Evolutionary conservation across 1,140 invertebrate species (phyloP).

Genomic region (Drosophila bipectinata): DNA sequence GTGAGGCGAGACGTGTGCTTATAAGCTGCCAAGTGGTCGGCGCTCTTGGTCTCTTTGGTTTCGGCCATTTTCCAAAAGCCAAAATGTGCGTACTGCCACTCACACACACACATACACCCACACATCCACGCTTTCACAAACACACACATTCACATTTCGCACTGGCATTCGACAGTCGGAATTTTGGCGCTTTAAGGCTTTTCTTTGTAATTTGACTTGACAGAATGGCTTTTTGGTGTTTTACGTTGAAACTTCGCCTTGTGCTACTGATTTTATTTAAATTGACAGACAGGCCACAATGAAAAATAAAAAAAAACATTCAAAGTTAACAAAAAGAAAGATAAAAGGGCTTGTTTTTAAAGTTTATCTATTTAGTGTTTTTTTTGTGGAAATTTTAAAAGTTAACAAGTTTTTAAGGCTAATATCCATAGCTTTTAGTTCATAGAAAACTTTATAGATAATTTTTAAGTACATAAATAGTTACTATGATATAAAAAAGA

Average conservation of each 20-base stretch:
- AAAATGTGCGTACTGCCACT: conserved; percentile 40
- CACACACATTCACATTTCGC: conserved; percentile 3
- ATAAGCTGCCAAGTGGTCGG: conserved; percentile 46
- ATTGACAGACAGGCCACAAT: conserved; percentile 5
- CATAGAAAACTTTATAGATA: too few relatives aligned
- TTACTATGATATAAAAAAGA: too few relatives aligned
- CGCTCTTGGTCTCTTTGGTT: conserved; percentile 38
- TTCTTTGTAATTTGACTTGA: conserved; percentile 46
- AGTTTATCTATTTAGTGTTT: not conserved
- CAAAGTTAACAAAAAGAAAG: not conserved
- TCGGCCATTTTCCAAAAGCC: conserved; percentile 43
- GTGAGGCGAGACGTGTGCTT: conserved; percentile 25
- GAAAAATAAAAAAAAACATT: not conserved
- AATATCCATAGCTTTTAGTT: too few relatives aligned
- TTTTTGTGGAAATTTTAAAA: not conserved
- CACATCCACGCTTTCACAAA: conserved; percentile 2
- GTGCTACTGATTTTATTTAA: conserved; percentile 14
- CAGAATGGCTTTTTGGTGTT: conserved; percentile 26
- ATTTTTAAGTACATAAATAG: not conserved
- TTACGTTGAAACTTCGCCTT: conserved; percentile 9
- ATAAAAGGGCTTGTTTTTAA: not conserved
- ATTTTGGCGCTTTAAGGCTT: conserved; percentile 43
- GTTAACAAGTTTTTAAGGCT: not conserved
- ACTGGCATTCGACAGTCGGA: conserved; percentile 33
- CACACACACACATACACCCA: conserved; percentile 8